Evolutionary conservation across 2,888 invertebrate species (phyloP), one percentile per base, ranked within the genome.

Genomic region (Sminthurides aquaticus): DNA sequence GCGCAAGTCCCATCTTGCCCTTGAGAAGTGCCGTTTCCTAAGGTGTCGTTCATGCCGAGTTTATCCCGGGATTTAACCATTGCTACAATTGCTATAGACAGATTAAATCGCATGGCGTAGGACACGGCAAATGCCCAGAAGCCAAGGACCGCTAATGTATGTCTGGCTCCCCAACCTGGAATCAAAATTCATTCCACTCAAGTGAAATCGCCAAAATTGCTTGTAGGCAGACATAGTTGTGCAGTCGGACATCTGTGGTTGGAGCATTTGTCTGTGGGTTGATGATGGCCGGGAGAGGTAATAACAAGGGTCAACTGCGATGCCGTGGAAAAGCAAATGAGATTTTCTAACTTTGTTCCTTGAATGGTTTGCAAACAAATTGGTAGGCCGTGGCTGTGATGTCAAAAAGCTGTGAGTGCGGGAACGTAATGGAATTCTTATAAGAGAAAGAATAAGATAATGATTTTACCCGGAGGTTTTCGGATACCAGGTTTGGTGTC

Each of bases 51-150:
- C n/a, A n/a, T n/a, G n/a, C n/a, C n/a, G n/a, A n/a, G n/a, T 52
- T 52, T 52, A 5, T 8, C 11, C 18, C 20, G 20, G 2, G 55
- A 54, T 43, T 57, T 61, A 1, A 61, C 60, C 61, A 58, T 64
- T 3, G 54, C 62, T 15, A 57, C 62, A 24, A 66, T 66, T 0
- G 74, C 73, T 18, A 74, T 62, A 5, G 73, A 72, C 25, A 74
- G 54, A 57, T 73, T 74, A 63, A 73, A 72, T 52, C 74, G 49
- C 70, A 74, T 72, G 1, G 72, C 73, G 60, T 74, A 74, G 1
- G 71, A 72, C 20, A 71, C 63, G 2, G 71, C 73, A 57, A 74
- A 73, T 1, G 64, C 72, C 67, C 66, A 69, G 56, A 72, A 73
- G 49, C 72, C 73, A 3, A 74, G 58, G 20, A 69, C 20, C 0